These are phyloP conservation scores for Parus major DNA, from an alignment of 2,113 vertebrate genomes.

Conservation along the genomic window DNA sequence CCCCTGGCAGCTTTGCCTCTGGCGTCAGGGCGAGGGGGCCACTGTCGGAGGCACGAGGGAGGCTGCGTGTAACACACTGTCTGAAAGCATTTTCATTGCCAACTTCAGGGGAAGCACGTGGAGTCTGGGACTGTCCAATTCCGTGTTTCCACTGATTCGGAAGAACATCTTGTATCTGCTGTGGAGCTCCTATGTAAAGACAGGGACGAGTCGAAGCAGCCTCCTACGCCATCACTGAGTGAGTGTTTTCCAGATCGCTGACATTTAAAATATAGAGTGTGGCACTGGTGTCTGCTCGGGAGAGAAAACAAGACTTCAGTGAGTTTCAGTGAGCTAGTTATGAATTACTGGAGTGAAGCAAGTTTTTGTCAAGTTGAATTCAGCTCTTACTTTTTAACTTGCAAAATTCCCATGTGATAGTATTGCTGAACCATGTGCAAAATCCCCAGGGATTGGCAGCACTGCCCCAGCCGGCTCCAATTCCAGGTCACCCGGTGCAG, in stretches of 20 bases:
- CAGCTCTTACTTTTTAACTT: neutral
- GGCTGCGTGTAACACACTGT: neutral
- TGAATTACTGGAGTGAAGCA: neutral
- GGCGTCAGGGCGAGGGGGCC: fast-evolving
- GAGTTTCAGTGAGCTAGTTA: neutral
- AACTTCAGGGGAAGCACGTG: slow-evolving; percentile 67
- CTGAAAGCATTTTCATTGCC: neutral
- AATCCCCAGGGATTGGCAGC: neutral
- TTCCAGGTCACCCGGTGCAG: fast-evolving
- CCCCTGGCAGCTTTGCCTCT: neutral
- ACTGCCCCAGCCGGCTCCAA: fast-evolving
- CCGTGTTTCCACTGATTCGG: slow-evolving; percentile 68
- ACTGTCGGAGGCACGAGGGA: neutral
- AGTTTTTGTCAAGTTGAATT: neutral
- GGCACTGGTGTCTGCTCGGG: neutral
- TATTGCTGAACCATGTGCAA: neutral
- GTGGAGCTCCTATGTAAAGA: neutral
- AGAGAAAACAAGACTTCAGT: neutral
- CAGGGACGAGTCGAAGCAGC: slow-evolving; percentile 59
- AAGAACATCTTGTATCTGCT: slow-evolving; percentile 58
- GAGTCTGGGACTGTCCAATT: slow-evolving; percentile 81
- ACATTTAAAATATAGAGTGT: neutral
- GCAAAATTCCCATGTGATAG: neutral
- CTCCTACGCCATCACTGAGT: slow-evolving; percentile 69
- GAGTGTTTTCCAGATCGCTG: slow-evolving; percentile 59